Base-by-base conservation (phyloP, 2,888 invertebrate species). In the Hybos culiciformis region DNA sequence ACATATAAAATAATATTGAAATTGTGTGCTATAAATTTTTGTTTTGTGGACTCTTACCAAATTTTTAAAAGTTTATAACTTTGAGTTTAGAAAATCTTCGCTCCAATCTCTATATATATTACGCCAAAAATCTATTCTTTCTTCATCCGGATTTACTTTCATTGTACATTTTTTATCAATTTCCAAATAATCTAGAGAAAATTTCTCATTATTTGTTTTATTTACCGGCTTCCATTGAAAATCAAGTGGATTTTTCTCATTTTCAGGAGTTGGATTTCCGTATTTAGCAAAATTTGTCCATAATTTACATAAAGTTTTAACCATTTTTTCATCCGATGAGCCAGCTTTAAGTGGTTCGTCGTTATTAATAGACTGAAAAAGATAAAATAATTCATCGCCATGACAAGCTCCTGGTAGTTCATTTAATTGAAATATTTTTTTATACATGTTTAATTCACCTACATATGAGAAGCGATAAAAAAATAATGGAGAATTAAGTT, bases 221-320 rank as follows among this genome's bases (percentile, higher is more conserved):
- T 36, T 44, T 1, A 54, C 47, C 3, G 53, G 50, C 7, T 48
- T 41, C 55, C 55, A 55, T 37, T 47, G 44, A 31, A 46, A 46
- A 23, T 47, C 39, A 11, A 48, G 12, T 8, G 26, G 3, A 2
- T 3, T 15, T 7, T 32, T 20, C 15, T 31, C 41, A 6, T 39
- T 5, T 8, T 40, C 19, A 3, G 42, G 43, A 17, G 50, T 48
- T 36, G 51, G 51, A 23, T 51, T 45, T 31, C 45, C 44, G 52
- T 57, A 64, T 54, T 69, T 72, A 2, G 75, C 77, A 56, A 77
- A 77, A 53, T 77, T 73, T 1, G 73, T 69, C 75, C 76, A 74
- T 61, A 75, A 58, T 24, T 61, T 56, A 12, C 68, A 62, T 56
- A 74, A 62, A 39, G 65, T 60, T 24, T 67, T 56, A 20, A 68